Percentiles rank a stretch among this genome's conserved stretches.
Conservation (phyloP, 2,888 invertebrate species). For the Eledona agricola region DNA sequence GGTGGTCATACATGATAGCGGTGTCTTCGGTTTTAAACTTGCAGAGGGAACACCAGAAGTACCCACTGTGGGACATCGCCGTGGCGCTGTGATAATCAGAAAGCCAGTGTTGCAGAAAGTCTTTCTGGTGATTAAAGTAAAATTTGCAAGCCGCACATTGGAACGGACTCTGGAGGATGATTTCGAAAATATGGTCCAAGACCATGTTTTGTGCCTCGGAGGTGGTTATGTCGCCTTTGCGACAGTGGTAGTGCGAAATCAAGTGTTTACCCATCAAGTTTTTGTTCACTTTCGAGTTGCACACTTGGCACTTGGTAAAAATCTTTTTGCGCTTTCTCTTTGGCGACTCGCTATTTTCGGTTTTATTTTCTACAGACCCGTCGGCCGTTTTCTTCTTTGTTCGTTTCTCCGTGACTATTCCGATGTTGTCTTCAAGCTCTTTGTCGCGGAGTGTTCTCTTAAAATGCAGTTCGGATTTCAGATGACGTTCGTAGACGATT, state of each 20-base stretch:
- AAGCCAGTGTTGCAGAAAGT: conserved; percentile 78
- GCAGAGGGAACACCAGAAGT: conserved; percentile 79
- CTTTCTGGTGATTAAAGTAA: conserved; percentile 80
- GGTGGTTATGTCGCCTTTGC: conserved; percentile 71
- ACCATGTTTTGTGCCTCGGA: conserved; percentile 71
- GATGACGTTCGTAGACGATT: conserved; percentile 78
- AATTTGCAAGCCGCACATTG: conserved; percentile 87
- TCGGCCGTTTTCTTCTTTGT: conserved; percentile 42
- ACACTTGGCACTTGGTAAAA: conserved; percentile 75
- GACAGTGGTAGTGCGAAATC: conserved; percentile 85
- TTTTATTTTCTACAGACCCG: conserved; percentile 3
- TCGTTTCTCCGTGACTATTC: conserved; percentile 42
- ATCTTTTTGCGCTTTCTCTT: conserved; percentile 66
- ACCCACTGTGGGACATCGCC: conserved; percentile 66
- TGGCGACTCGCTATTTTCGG: conserved; percentile 28
- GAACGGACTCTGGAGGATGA: conserved; percentile 84
- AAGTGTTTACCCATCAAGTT: conserved; percentile 84
- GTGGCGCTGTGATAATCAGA: conserved; percentile 69
- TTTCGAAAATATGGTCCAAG: conserved; percentile 78
- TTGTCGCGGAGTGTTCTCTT: conserved; percentile 72
- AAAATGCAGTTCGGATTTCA: conserved; percentile 77
- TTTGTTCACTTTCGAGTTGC: conserved; percentile 73
- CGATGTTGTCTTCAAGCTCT: conserved; percentile 68
- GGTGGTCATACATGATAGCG: conserved; percentile 73
- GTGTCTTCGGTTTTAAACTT: conserved; percentile 73